A percentile compares a stretch with the other conserved stretches of the same genome.
Evolutionary conservation across 2,113 vertebrate species (phyloP).

Genomic region (Toxotes chatareus): DNA sequence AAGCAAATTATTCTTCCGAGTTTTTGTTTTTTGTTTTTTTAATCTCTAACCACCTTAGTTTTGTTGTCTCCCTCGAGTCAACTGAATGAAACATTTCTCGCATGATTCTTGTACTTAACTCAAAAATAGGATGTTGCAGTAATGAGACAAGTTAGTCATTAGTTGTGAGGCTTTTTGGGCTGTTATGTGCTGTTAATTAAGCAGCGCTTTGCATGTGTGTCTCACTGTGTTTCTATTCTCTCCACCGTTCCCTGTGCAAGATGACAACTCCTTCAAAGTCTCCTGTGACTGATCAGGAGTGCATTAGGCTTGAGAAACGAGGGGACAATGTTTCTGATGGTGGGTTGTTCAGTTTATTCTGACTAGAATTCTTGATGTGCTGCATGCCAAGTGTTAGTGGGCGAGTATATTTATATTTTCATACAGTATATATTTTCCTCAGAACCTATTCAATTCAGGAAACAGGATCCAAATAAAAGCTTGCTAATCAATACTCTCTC

Average conservation of each 20-base stretch:
- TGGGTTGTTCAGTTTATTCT: conserved; percentile 26
- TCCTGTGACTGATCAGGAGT: conserved; percentile 30
- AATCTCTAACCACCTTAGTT: neutral
- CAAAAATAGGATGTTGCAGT: neutral
- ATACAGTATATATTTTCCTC: neutral
- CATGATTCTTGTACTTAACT: neutral
- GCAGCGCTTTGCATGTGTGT: neutral
- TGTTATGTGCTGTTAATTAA: neutral
- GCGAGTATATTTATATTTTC: neutral
- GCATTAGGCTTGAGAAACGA: conserved; percentile 9
- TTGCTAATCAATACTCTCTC: conserved; percentile 54
- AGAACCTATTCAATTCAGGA: neutral
- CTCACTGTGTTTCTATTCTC: conserved; percentile 1
- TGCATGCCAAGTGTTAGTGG: neutral
- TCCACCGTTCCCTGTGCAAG: conserved; percentile 22
- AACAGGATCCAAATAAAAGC: conserved; percentile 29
- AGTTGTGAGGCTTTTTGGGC: neutral
- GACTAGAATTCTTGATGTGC: neutral
- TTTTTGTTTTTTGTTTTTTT: neutral
- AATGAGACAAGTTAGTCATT: neutral
- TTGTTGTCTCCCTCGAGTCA: neutral
- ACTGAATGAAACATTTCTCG: neutral
- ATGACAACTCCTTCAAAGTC: conserved; percentile 53
- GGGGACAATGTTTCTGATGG: conserved; percentile 32
- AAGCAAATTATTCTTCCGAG: neutral